Evolutionary conservation across 2,888 invertebrate species (phyloP), one percentile per base, ranked within the genome.

Genomic region (Drosophila anomelani): DNA sequence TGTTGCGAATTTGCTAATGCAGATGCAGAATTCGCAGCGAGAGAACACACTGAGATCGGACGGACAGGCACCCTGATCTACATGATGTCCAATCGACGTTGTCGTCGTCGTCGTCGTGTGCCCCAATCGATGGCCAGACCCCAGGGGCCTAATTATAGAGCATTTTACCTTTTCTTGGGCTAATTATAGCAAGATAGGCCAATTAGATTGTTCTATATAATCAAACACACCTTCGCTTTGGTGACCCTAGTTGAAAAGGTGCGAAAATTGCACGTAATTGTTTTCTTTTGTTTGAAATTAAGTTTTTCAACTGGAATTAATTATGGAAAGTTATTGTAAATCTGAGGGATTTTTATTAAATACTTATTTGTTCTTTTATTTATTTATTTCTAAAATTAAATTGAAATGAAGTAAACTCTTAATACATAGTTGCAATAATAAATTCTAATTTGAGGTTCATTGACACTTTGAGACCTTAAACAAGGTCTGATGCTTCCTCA

Each of bases 71-170:
- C 74, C 73, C 68, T 75, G 75, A 66, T 67, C 68, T 74, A 69
- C 60, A 60, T 75, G 75, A 53, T 75, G 49, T 73, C 53, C 58
- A 58, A 59, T 47, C 26, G 46, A 29, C 46, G 46, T 29, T 2
- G 29, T 67, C 46, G 63, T 60, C 77, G 87, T 84, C 49, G 60
- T 57, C 77, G 87, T 81, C 88, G 88, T 88, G 87, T 81, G 84
- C 87, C 89, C 74, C 83, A 88, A 84, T 83, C 83, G 83, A 84
- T 88, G 87, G 89, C 74, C 84, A 82, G 61, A 59, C 36, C 46
- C 60, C 61, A 47, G 73, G 32, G 56, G 36, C 61, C 79, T 80
- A 88, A 77, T 64, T 61, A 70, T 84, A 84, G 85, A 41, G 49
- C 44, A 55, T 81, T 84, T 84, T 84, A 84, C 84, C 84, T 84